Conservation (phyloP, 2,797 vertebrate species). For the Neosilurus mollespiculum region DNA sequence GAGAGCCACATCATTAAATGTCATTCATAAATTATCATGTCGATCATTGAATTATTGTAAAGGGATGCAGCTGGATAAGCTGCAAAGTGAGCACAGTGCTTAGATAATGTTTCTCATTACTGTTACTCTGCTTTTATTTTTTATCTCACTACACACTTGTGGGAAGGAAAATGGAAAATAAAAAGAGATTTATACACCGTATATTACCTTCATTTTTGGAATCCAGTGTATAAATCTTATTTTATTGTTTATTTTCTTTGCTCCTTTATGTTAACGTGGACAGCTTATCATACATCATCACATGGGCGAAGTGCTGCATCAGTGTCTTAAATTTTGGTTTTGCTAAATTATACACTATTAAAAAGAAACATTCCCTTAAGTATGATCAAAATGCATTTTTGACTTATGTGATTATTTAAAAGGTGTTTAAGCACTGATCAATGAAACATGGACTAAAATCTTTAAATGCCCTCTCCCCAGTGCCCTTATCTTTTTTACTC, state of each 20-base stretch:
- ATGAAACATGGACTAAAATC: not conserved
- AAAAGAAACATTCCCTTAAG: not conserved
- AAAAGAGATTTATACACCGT: not conserved
- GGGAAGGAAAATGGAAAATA: not conserved
- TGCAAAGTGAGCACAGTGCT: not conserved
- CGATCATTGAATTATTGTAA: not conserved
- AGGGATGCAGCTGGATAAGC: not conserved
- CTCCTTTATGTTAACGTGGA: not conserved
- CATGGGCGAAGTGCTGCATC: not conserved
- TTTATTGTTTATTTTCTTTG: not conserved
- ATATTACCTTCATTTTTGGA: too few relatives aligned
- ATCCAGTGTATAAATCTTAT: too few relatives aligned
- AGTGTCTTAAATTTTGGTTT: not conserved
- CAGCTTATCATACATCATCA: not conserved
- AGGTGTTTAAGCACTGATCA: not conserved
- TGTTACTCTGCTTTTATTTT: not conserved
- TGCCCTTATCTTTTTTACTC: not conserved
- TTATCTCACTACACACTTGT: not conserved
- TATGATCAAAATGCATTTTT: not conserved
- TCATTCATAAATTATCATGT: not conserved
- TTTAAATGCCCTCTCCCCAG: not conserved
- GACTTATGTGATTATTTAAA: not conserved
- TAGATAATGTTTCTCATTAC: not conserved
- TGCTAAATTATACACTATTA: not conserved
- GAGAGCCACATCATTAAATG: not conserved